A percentile compares a stretch with the other conserved stretches of the same genome.
Evolutionary conservation across 2,797 vertebrate genomes (phyloP).

Genomic region (Lacerta agilis): DNA sequence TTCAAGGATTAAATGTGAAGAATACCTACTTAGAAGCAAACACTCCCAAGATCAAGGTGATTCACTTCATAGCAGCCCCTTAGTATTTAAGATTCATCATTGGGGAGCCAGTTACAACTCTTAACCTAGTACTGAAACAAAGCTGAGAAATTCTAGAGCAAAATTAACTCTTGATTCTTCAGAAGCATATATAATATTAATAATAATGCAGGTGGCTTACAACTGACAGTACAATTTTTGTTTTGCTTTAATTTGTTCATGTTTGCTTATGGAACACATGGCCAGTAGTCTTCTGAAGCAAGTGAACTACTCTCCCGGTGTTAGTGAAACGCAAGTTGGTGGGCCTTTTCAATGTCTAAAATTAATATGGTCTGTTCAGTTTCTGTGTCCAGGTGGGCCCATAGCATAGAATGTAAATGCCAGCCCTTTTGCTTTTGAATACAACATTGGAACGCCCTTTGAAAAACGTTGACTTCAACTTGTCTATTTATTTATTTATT

Average conservation of each 20-base stretch:
- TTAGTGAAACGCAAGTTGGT: neutral
- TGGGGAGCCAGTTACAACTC: neutral
- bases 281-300: slow-evolving; percentile 5
- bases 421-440: slow-evolving; percentile 15
- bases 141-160: neutral
- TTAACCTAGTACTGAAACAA: neutral
- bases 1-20: neutral
- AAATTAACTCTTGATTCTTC: neutral
- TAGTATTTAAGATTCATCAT: neutral
- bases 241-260: neutral
- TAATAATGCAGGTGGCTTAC: rapidly evolving
- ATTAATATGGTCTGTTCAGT: neutral
- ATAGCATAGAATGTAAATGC: neutral
- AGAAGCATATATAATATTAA: neutral
- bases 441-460: neutral
- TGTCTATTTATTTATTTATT: neutral
- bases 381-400: neutral
- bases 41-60: neutral
- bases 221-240: neutral
- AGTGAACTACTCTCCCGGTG: neutral
- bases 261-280: rapidly evolving
- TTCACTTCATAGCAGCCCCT: neutral
- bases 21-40: neutral
- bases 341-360: neutral
- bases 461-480: neutral